A percentile compares a stretch with the other conserved stretches of the same genome.
Evolutionary conservation across 2,888 invertebrate species (phyloP).

Genomic region (Pseudanteris insignis): DNA sequence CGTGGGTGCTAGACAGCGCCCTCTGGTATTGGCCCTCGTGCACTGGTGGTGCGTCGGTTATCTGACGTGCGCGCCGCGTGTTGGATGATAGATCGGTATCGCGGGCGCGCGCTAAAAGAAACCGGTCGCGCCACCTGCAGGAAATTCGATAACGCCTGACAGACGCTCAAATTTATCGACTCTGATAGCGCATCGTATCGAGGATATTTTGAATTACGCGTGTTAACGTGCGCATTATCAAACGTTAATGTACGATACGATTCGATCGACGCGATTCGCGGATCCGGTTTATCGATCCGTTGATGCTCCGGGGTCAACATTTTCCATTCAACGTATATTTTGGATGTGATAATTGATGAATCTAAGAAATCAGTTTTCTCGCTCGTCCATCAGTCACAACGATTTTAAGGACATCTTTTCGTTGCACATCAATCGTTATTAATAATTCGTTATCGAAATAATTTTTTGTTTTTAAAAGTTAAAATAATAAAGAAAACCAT

Average conservation of each 20-base stretch:
- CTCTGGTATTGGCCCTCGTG: no score
- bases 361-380: no score
- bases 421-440: no score
- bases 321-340: no score
- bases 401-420: no score
- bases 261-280: constrained; percentile 7
- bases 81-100: constrained; percentile 49
- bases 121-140: constrained; percentile 47
- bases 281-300: constrained; percentile 7
- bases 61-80: no score
- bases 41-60: constrained; percentile 1
- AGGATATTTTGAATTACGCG: constrained; percentile 30
- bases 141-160: constrained; percentile 50
- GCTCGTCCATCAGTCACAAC: no score
- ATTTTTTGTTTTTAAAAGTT: no score
- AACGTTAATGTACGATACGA: constrained; percentile 21
- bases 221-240: constrained; percentile 22
- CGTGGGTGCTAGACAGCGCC: constrained; percentile 18
- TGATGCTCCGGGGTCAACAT: no score
- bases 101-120: constrained; percentile 44
- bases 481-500: no score
- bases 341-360: no score
- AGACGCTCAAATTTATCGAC: constrained; percentile 22
- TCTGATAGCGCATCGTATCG: constrained; percentile 24
- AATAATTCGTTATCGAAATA: no score